Base-by-base conservation (phyloP, 2,797 vertebrate genomes). In the Pelochelys cantorii region DNA sequence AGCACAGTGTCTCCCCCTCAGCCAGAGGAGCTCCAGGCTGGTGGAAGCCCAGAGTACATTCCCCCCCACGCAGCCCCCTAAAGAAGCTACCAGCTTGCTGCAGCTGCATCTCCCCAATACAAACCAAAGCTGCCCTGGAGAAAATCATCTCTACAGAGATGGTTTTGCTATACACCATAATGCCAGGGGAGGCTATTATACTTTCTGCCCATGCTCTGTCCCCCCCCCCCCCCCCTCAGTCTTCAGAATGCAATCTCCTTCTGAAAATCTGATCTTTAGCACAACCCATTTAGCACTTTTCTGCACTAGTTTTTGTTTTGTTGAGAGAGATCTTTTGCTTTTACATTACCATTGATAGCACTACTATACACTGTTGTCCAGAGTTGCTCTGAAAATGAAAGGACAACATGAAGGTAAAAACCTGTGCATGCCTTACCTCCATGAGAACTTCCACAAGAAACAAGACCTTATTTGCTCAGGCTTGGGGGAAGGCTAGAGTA, bases 401-500 rank as follows among this genome's bases (percentile, higher is more conserved):
- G 87, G 85, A 42, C 59, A 53, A 77, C 42, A 52, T 85, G 81
- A 88, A 68, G 83, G 54, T 0, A 37, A 75, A 18, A 29, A 2
- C 79, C 56, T 81, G 56, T 54, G 71, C 85, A 95, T 62, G 7
- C 27, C 75, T 53, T 78, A 53, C 25, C 53, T 81, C 3, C 87
- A 52, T 29, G 80, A 82, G 74, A 78, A 71, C 60, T 2, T 42
- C 80, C 57, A 57, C 89, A 88, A 81, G 60, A 13, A 31, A 75
- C 31, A 68, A 22, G 14, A 85, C 34, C 62, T 60, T 75, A 3
- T 53, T 37, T 23, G 12, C 59, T 23, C 1, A 27, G 34, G n/a
- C 77, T 91, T 78, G 71, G 52, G 54, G 89, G 84, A 90, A 93
- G 81, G 34, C 42, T 34, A 56, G 81, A 34, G 20, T 15, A 22